These are phyloP conservation scores for Nothoprocta pentlandii DNA, from an alignment of 2,113 vertebrate genomes.

Conservation along the genomic window DNA sequence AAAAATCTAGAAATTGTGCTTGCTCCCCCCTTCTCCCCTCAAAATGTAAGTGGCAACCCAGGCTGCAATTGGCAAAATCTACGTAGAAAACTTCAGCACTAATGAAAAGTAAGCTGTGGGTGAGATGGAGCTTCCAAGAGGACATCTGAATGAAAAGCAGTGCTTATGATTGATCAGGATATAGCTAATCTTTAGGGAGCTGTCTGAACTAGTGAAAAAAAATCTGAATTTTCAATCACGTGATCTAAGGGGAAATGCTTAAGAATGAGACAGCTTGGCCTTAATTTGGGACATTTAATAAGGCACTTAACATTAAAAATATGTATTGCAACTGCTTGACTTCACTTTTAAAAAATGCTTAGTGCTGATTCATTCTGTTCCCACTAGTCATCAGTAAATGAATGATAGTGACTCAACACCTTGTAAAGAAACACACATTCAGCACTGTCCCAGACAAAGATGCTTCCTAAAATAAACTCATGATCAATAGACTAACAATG, in stretches of 20 bases:
- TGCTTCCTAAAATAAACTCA: neutral
- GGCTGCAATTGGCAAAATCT: neutral
- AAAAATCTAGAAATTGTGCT: neutral
- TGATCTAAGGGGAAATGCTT: neutral
- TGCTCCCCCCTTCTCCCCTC: neutral
- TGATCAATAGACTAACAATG: neutral
- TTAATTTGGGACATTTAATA: neutral
- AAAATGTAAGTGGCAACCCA: neutral
- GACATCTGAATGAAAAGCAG: neutral
- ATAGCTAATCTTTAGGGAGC: neutral
- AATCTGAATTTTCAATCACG: neutral
- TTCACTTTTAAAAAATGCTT: neutral
- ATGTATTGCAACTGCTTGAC: neutral
- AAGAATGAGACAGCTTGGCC: neutral
- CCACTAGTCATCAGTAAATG: conserved; percentile 11
- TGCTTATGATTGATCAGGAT: neutral
- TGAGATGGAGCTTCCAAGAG: neutral
- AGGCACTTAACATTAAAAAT: neutral
- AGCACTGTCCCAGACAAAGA: neutral
- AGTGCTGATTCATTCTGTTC: neutral
- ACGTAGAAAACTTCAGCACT: neutral
- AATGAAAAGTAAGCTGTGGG: neutral
- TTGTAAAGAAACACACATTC: neutral
- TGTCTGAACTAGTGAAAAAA: neutral
- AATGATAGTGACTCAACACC: neutral